phyloP scores from a whole-genome alignment of 1,140 invertebrate species.

The Manduca sexta region DNA sequence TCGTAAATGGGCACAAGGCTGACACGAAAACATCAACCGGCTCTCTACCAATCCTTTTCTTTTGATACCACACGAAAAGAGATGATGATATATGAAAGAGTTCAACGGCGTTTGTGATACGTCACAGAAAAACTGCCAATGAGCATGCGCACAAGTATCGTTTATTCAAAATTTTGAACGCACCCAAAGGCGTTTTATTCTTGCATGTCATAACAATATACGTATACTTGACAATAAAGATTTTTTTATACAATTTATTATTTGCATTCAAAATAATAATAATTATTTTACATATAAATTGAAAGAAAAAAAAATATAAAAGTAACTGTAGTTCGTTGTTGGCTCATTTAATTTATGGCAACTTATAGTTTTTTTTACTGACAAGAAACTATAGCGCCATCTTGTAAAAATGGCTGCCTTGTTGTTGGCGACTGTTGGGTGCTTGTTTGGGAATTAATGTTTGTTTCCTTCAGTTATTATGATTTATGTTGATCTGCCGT shows the following conservation, averaged over 20 bases:
- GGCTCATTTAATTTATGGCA: slow-evolving; percentile 17
- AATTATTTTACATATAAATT: background rate
- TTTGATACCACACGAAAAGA: slow-evolving; percentile 51
- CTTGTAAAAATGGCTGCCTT: slow-evolving; percentile 66
- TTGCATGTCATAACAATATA: no score
- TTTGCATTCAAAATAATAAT: no score
- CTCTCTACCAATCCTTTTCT: slow-evolving; percentile 66
- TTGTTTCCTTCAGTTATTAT: slow-evolving; percentile 54
- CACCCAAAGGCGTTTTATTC: slow-evolving; percentile 19
- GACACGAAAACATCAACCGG: slow-evolving; percentile 73
- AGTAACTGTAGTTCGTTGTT: background rate
- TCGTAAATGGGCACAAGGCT: slow-evolving; percentile 73
- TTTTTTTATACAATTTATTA: no score
- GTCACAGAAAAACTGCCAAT: slow-evolving; percentile 67
- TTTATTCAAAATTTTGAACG: slow-evolving; percentile 30
- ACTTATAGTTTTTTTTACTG: slow-evolving; percentile 13
- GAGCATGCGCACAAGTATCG: slow-evolving; percentile 60
- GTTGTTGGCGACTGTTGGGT: slow-evolving; percentile 67
- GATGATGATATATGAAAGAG: slow-evolving; percentile 59
- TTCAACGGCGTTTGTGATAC: slow-evolving; percentile 61
- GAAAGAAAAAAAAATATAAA: background rate
- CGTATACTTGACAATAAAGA: no score
- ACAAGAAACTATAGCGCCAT: slow-evolving; percentile 40
- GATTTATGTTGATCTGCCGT: slow-evolving; percentile 32
- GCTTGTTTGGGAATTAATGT: slow-evolving; percentile 64